Evolutionary conservation across 1,140 invertebrate genomes (phyloP), one percentile per base, ranked within the genome.

Genomic region (Eupeodes corollae): DNA sequence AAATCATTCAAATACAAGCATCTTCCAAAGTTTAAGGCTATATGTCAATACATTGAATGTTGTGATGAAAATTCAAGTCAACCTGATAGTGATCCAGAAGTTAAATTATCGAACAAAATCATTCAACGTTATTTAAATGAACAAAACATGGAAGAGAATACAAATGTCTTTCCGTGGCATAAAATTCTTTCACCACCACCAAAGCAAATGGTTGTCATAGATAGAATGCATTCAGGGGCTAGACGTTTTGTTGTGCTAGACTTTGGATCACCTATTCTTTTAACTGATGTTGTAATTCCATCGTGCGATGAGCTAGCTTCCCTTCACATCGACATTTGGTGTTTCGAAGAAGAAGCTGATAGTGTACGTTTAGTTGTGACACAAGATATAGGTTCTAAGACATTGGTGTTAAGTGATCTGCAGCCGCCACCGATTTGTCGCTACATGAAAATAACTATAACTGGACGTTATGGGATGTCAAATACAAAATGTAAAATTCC

Each of bases 151-250:
- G 12, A 43, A 16, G 13, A 42, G 8, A 34, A 34, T 9, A 50
- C 53, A 52, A 59, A 54, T 31, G 61, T 69, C 31, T 72, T 84
- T 49, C 79, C 84, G 18, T 87, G 85, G 77, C 82, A 83, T 55
- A 81, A 83, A 65, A 72, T 88, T 38, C 71, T 91, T 38, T 75
- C 76, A 37, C 79, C 83, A 45, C 83, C 86, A 18, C 80, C 85
- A 16, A 84, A 88, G 48, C 85, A 89, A 58, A 85, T 85, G 53
- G 77, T 93, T 42, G 82, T 93, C n/a, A 88, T 95, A 38, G 90
- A 95, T 63, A 75, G 89, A 51, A 91, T 94, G 85, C 87, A 92
- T 70, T 90, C 88, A 16, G 88, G 84, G 54, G 88, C 88, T 34
- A 70, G 84, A 13, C 75, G 90, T 49, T 93, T 89, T 72, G 87